A percentile compares a stretch with the other conserved stretches of the same genome.
Conservation (phyloP, 2,888 invertebrate species). For the Idaea biselata region DNA sequence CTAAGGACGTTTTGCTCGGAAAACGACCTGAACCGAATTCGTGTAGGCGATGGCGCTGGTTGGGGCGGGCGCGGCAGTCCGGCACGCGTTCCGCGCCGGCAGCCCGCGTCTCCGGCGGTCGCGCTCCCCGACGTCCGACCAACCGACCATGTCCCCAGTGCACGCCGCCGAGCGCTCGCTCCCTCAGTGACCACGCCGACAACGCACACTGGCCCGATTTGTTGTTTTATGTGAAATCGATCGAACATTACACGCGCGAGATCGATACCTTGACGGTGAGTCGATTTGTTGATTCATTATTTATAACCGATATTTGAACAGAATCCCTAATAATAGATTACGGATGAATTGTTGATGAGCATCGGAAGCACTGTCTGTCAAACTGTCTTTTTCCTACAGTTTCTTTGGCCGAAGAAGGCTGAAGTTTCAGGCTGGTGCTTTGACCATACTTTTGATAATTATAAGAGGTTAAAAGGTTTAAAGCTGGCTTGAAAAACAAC, state of each 20-base stretch:
- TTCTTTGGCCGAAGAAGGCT: not conserved
- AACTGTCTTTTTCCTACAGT: not conserved
- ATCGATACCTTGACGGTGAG: constrained; percentile 62
- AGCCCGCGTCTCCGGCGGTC: constrained; percentile 47
- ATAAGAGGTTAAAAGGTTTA: too few species aligned
- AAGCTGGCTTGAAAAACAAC: too few species aligned
- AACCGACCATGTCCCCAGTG: constrained; percentile 44
- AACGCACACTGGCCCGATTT: not conserved
- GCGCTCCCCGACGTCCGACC: constrained; percentile 27
- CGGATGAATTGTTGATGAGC: constrained; percentile 33
- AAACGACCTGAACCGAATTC: constrained; percentile 14
- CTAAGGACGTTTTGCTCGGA: too few species aligned
- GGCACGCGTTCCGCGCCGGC: constrained; percentile 61
- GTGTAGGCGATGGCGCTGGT: constrained; percentile 25
- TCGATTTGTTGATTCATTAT: constrained; percentile 51
- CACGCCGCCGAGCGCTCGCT: constrained; percentile 36
- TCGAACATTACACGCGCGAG: constrained; percentile 50
- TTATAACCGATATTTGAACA: constrained; percentile 52
- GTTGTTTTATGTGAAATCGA: constrained; percentile 54
- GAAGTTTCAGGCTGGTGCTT: too few species aligned
- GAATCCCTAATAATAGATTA: constrained; percentile 44
- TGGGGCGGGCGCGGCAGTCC: constrained; percentile 55
- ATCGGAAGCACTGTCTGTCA: constrained; percentile 22
- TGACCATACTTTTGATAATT: too few species aligned
- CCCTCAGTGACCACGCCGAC: constrained; percentile 28